Percentiles rank a stretch among this genome's conserved stretches.
phyloP scores from a whole-genome alignment of 2,888 invertebrate genomes.

The Acanthosepion esculentum region DNA sequence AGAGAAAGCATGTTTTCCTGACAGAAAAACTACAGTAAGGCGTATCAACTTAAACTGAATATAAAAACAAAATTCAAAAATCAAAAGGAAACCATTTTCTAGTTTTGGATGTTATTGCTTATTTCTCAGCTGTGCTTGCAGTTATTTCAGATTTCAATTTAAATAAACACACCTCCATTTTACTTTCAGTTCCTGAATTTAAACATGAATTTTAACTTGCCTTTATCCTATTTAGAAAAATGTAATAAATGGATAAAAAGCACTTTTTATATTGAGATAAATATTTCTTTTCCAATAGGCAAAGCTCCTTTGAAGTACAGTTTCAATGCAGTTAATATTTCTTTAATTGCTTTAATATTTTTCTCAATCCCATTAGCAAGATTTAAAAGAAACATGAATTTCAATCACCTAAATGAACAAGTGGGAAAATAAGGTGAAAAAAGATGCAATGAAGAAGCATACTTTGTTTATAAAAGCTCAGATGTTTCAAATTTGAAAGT shows the following conservation, averaged over 20 bases:
- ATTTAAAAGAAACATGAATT: background rate
- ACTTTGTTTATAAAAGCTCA: background rate
- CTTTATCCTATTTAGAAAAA: background rate
- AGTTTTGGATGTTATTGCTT: background rate
- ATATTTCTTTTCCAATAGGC: background rate
- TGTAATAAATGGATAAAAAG: background rate
- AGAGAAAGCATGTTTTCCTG: background rate
- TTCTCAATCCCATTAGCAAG: constrained; percentile 18
- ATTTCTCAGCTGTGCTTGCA: background rate
- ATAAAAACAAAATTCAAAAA: background rate
- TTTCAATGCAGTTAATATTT: background rate
- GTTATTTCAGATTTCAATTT: background rate
- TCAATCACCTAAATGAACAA: background rate
- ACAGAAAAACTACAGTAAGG: background rate
- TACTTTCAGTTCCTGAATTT: background rate
- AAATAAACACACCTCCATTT: background rate
- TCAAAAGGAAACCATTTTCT: background rate
- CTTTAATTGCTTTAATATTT: background rate
- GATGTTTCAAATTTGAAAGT: background rate
- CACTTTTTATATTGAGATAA: background rate
- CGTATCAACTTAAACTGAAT: background rate
- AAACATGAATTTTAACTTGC: background rate
- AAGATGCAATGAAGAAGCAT: background rate
- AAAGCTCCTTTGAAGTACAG: background rate
- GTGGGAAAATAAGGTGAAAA: background rate